Evolutionary conservation across 1,140 invertebrate species (phyloP).

Genomic region (Zaprionus ornatus): DNA sequence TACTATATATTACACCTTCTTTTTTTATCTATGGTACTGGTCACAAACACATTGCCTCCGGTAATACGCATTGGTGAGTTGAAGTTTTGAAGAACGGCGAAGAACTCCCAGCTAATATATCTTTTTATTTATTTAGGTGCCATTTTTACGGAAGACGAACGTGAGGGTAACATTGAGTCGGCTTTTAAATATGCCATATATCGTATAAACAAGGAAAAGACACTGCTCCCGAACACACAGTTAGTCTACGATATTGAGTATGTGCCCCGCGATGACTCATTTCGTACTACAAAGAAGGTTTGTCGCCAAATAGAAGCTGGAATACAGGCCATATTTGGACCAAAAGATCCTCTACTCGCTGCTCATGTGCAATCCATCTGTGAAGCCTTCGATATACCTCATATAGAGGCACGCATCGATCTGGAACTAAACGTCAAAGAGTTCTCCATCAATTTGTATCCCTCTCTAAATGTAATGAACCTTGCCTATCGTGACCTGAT

Average conservation of each 20-base stretch:
- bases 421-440: constrained; percentile 88
- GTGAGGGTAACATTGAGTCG: constrained; percentile 92
- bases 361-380: constrained; percentile 95
- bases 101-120: neutral
- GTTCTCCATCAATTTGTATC: constrained; percentile 96
- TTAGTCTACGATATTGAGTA: constrained; percentile 96
- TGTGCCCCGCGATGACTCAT: constrained; percentile 93
- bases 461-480: constrained; percentile 92
- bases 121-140: constrained; percentile 85
- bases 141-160: constrained; percentile 95
- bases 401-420: constrained; percentile 92
- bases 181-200: constrained; percentile 97
- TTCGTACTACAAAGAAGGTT: constrained; percentile 95
- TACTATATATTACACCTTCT: constrained; percentile 5
- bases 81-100: neutral
- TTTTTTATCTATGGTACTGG: constrained; percentile 46
- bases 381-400: constrained; percentile 93
- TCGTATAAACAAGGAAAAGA: constrained; percentile 94
- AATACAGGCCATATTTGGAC: constrained; percentile 95
- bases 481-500: constrained; percentile 94
- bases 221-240: constrained; percentile 92
- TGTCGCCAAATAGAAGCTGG: constrained; percentile 94
- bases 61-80: constrained; percentile 63
- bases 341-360: constrained; percentile 91
- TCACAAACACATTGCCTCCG: constrained; percentile 47